phyloP scores from a whole-genome alignment of 1,140 invertebrate genomes.

The Penaeus indicus region DNA sequence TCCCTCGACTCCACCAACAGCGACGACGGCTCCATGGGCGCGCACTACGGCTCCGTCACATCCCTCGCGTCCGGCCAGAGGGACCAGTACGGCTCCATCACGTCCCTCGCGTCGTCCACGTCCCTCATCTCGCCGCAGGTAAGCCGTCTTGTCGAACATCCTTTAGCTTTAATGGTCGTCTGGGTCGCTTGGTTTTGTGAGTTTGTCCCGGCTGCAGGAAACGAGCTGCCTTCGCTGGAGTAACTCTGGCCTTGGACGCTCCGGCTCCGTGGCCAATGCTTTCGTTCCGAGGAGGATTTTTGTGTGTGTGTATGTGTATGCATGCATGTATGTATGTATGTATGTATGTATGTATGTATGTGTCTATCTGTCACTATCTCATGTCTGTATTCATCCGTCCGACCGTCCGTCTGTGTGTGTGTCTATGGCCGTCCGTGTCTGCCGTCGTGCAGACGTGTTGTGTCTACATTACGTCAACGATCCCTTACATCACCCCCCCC shows the following conservation, averaged over 20 bases:
- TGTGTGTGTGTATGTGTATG: background rate
- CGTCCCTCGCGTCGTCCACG: conserved; percentile 76
- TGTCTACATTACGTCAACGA: no score
- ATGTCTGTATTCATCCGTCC: background rate
- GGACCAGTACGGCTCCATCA: conserved; percentile 77
- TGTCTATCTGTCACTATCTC: background rate
- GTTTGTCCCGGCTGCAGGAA: no score
- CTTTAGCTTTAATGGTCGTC: background rate
- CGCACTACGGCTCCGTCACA: conserved; percentile 70
- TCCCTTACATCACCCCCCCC: no score
- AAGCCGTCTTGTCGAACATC: conserved; percentile 53
- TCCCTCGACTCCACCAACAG: conserved; percentile 73
- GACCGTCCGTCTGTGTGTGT: background rate
- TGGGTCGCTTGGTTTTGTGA: no score
- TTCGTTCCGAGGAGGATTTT: background rate
- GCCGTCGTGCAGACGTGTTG: background rate
- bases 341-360: background rate
- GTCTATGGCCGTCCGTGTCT: conserved; percentile 17
- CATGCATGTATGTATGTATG: background rate
- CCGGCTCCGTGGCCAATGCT: background rate
- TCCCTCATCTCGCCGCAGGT: conserved; percentile 78
- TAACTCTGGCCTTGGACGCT: no score
- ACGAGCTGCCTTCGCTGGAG: no score
- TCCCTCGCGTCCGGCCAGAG: conserved; percentile 69
- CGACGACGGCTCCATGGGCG: conserved; percentile 71